phyloP scores from a whole-genome alignment of 2,888 invertebrate genomes.

The Synergus japonicus region DNA sequence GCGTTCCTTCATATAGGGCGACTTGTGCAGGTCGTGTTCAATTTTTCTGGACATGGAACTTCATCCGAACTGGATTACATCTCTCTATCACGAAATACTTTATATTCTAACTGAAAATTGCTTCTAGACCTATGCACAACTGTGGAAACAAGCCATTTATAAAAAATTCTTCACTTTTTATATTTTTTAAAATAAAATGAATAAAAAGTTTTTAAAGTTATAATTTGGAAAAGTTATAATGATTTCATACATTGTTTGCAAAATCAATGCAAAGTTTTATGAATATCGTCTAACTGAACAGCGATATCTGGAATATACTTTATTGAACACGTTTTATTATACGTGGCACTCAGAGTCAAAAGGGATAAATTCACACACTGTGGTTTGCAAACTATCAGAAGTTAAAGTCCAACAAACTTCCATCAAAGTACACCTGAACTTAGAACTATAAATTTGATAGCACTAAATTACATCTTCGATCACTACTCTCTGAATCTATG shows the following conservation, averaged over 20 bases:
- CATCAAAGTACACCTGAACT: constrained; percentile 22
- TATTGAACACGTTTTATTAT: not conserved
- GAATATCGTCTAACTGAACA: not conserved
- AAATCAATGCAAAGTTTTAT: not conserved
- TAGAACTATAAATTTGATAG: constrained; percentile 8
- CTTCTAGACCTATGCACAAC: too few relatives aligned
- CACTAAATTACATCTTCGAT: constrained; percentile 25
- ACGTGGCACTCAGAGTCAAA: not conserved
- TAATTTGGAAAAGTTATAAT: not conserved
- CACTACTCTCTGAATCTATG: constrained; percentile 11
- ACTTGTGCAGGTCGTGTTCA: not conserved
- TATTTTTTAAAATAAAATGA: too few relatives aligned
- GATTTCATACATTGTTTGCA: not conserved
- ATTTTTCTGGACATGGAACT: constrained; percentile 1
- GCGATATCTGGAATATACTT: not conserved
- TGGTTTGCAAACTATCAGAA: constrained; percentile 14
- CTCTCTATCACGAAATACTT: not conserved
- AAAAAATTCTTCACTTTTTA: too few relatives aligned
- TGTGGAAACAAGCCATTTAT: too few relatives aligned
- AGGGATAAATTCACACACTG: constrained; percentile 8
- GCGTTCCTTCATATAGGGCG: constrained; percentile 20
- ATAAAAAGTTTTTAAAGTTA: too few relatives aligned
- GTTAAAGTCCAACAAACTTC: constrained; percentile 12
- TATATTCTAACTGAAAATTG: not conserved
- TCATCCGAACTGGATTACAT: not conserved